Base-by-base conservation (phyloP, 2,888 invertebrate genomes). In the Plebejus anna region DNA sequence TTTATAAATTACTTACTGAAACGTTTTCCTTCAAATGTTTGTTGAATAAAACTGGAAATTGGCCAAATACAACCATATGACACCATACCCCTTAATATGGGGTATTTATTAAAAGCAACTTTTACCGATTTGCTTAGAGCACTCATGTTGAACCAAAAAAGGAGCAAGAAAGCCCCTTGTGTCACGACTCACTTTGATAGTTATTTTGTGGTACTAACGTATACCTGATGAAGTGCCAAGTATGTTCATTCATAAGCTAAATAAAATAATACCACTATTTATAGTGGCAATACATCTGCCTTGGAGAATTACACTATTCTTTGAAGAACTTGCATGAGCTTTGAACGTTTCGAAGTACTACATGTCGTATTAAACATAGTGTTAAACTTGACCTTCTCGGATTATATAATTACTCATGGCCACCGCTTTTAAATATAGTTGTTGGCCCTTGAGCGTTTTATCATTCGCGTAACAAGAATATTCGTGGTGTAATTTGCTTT, bases 21-120 rank as follows among this genome's bases (percentile, higher is more conserved):
- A 75, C 89, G 90, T 90, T 94, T 96, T 75, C 96, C 96, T 83
- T 96, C 95, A 80, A 96, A 94, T 11, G 95, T 94, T 90, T 97
- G 97, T 86, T 97, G 96, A 83, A 96, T 95, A 73, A 97, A 87
- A 88, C 96, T 96, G 79, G 97, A 96, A 13, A 95, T 90, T 59
- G 97, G 97, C 97, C 96, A 97, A 81, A 96, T 95, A 55, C 96
- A 85, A 78, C 95, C 95, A 84, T 97, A 97, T 0, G 96, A 95
- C 77, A 95, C 89, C 96, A 97, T 96, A 79, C 97, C 97, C 79
- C 93, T 84, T 70, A 92, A 79, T 36, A 94, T 82, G 89, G 91
- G 88, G 91, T 92, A 87, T 89, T 90, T 92, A 66, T 73, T 79
- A 75, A 78, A 78, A 38, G 76, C 75, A 55, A 89, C 88, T 73